Conservation (phyloP, 2,888 invertebrate genomes). For the Lacanobia wlatinum region DNA sequence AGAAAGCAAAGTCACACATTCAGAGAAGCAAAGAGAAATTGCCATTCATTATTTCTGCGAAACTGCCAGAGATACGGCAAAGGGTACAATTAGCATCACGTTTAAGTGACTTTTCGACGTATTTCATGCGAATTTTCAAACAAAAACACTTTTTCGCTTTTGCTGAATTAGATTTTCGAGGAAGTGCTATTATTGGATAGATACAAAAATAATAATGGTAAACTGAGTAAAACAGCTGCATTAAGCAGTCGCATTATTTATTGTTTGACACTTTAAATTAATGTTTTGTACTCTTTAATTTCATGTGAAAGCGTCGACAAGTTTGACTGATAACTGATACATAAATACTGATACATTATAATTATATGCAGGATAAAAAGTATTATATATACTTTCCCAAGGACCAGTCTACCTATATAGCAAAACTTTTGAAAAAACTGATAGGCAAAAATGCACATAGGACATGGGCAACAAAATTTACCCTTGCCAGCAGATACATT, state of each 20-base stretch:
- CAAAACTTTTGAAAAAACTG: too few species aligned
- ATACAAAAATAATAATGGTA: background rate
- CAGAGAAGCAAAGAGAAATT: conserved; percentile 35
- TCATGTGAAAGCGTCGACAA: too few species aligned
- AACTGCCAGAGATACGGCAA: conserved; percentile 37
- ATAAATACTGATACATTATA: too few species aligned
- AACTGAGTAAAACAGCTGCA: background rate
- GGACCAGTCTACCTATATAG: too few species aligned
- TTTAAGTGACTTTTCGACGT: conserved; percentile 39
- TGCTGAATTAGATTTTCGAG: background rate
- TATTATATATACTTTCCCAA: too few species aligned
- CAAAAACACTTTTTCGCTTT: conserved; percentile 7
- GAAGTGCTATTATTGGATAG: background rate
- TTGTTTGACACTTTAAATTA: background rate
- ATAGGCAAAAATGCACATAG: background rate
- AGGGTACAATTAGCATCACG: conserved; percentile 53
- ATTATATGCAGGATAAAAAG: too few species aligned
- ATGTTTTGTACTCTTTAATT: background rate
- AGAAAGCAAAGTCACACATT: conserved; percentile 24
- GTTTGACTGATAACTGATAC: too few species aligned
- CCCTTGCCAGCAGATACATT: background rate
- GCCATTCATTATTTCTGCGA: conserved; percentile 47
- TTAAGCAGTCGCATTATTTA: too few species aligned
- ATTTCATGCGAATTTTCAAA: conserved; percentile 36
- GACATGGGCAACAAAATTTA: background rate